phyloP scores from a whole-genome alignment of 2,797 vertebrate species.

The Myoxocephalus aenaeus region DNA sequence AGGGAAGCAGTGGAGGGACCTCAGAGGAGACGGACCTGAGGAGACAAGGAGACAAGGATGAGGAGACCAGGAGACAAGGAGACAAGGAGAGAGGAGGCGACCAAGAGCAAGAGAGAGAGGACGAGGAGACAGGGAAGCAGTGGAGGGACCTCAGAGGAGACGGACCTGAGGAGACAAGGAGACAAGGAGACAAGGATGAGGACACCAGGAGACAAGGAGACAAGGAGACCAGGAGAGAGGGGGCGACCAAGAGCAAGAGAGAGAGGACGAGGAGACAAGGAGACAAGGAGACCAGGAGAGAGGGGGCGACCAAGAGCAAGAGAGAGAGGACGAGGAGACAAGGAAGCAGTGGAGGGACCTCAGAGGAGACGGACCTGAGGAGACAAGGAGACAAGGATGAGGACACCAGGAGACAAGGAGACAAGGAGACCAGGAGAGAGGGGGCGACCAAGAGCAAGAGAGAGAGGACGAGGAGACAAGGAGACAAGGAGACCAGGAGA shows the following conservation, averaged over 20 bases:
- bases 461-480: constrained; percentile 90
- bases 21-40: constrained; percentile 89
- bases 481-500: constrained; percentile 70
- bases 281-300: constrained; percentile 63
- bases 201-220: constrained; percentile 93
- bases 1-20: constrained; percentile 91
- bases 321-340: constrained; percentile 91
- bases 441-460: constrained; percentile 91
- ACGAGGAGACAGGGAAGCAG: constrained; percentile 92
- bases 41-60: no score
- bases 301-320: constrained; percentile 92
- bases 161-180: constrained; percentile 77
- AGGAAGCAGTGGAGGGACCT: constrained; percentile 92
- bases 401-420: no score
- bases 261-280: constrained; percentile 84
- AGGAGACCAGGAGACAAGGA: constrained; percentile 62
- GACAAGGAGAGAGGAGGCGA: constrained; percentile 83
- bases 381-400: neutral
- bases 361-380: constrained; percentile 87
- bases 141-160: constrained; percentile 89
- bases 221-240: neutral
- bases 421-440: constrained; percentile 72
- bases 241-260: no score
- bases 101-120: constrained; percentile 93
- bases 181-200: no score